These are phyloP conservation scores for Cromileptes altivelis DNA, from an alignment of 2,113 vertebrate genomes.

Conservation along the genomic window DNA sequence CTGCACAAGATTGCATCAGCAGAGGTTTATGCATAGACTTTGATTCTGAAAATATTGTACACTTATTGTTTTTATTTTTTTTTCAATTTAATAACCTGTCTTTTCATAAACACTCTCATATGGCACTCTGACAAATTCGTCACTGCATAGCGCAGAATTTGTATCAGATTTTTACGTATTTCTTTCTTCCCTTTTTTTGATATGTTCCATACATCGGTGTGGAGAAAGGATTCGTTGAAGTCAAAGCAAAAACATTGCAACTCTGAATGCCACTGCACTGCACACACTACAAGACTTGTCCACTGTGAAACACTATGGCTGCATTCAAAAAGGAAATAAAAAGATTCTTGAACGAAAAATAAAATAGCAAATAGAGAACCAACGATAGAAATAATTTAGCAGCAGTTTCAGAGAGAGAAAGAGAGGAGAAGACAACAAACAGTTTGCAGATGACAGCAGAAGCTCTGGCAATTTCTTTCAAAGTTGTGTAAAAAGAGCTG, in stretches of 20 bases:
- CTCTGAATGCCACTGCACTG: constrained; percentile 66
- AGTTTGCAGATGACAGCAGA: constrained; percentile 47
- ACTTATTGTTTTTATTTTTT: constrained; percentile 42
- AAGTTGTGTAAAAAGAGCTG: constrained; percentile 35
- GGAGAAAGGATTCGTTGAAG: constrained; percentile 41
- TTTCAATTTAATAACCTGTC: constrained; percentile 53
- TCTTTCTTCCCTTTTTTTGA: constrained; percentile 48
- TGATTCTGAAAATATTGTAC: constrained; percentile 79
- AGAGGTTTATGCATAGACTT: constrained; percentile 84
- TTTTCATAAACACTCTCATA: constrained; percentile 58
- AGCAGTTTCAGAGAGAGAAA: constrained; percentile 44
- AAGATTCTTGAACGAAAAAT: neutral
- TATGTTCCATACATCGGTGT: constrained; percentile 55
- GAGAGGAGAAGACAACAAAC: constrained; percentile 28
- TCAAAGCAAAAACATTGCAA: constrained; percentile 60
- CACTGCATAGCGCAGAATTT: constrained; percentile 28
- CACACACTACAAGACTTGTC: constrained; percentile 79
- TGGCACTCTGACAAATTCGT: constrained; percentile 53
- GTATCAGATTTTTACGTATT: constrained; percentile 37
- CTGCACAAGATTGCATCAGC: constrained; percentile 80
- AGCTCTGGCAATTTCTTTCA: constrained; percentile 43
- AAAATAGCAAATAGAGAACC: constrained; percentile 48
- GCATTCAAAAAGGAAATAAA: constrained; percentile 65
- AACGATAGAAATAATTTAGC: constrained; percentile 52
- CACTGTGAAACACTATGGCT: constrained; percentile 74